These are phyloP conservation scores for Diarsia dahlii DNA, from an alignment of 2,888 invertebrate genomes.

Conservation along the genomic window DNA sequence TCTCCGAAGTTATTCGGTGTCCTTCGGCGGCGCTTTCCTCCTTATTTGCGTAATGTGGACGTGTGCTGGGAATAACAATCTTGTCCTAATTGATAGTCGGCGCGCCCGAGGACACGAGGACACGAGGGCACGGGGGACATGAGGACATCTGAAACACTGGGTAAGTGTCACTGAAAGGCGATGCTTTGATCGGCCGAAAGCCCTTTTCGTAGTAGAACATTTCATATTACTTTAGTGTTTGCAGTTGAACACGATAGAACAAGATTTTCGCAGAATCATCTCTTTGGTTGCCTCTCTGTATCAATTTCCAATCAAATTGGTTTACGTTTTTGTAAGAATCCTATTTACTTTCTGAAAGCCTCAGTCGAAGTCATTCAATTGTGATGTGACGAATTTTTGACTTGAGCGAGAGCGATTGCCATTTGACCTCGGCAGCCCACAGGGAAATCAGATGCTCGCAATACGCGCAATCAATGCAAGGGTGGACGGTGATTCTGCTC, in stretches of 20 bases:
- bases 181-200: background rate
- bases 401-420: conserved; percentile 42
- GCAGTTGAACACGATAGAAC: background rate
- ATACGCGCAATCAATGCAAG: conserved; percentile 57
- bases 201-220: background rate
- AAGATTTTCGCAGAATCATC: conserved; percentile 1
- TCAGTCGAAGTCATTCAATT: conserved; percentile 33
- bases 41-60: conserved; percentile 68
- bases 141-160: conserved; percentile 32
- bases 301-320: conserved; percentile 46
- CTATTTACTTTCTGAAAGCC: conserved; percentile 28
- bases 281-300: conserved; percentile 24
- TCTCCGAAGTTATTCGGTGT: conserved; percentile 61
- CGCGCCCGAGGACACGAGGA: conserved; percentile 25
- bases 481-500: conserved; percentile 19
- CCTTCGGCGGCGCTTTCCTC: conserved; percentile 58
- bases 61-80: conserved; percentile 66
- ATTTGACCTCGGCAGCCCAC: conserved; percentile 53
- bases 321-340: conserved; percentile 35
- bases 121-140: conserved; percentile 8
- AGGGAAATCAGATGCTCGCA: conserved; percentile 61
- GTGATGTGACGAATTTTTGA: conserved; percentile 48
- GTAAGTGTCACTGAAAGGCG: conserved; percentile 4
- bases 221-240: conserved; percentile 1
- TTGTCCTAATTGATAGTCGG: conserved; percentile 61